A percentile compares a stretch with the other conserved stretches of the same genome.
Conservation (phyloP, 2,113 vertebrate species). For the Pampusana beccarii region DNA sequence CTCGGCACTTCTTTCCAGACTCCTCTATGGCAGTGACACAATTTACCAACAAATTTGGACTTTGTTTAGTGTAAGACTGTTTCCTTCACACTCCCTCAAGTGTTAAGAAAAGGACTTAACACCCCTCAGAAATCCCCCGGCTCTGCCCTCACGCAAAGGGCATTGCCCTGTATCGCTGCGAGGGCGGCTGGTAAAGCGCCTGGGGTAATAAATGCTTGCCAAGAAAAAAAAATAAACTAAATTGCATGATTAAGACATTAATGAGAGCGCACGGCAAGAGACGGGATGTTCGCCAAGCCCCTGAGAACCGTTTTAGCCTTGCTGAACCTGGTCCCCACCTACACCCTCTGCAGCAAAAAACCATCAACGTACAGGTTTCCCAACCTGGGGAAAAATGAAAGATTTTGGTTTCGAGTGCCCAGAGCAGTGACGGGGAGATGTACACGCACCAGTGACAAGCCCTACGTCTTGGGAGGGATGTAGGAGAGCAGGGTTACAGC, state of each 20-base stretch:
- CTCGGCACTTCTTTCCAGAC: not conserved
- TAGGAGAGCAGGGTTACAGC: not conserved
- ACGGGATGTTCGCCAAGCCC: not conserved
- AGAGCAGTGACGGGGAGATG: rapidly evolving
- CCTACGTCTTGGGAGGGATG: not conserved
- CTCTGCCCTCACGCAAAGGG: not conserved
- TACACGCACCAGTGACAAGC: no score
- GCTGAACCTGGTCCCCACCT: not conserved
- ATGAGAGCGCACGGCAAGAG: not conserved
- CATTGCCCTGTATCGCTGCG: not conserved
- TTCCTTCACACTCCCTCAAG: not conserved
- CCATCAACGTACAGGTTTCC: not conserved
- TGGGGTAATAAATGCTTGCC: not conserved
- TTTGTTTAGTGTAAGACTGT: not conserved
- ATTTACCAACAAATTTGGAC: not conserved
- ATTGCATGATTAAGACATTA: not conserved
- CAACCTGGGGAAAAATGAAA: not conserved
- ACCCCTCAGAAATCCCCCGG: not conserved
- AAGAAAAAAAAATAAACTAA: not conserved
- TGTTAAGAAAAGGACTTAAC: not conserved
- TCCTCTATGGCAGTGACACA: not conserved
- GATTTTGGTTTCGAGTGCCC: not conserved
- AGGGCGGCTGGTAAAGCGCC: not conserved
- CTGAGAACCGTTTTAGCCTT: not conserved
- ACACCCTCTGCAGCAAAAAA: not conserved